Base-by-base conservation (phyloP, 1,140 invertebrate species). In the Euura saliciscinereae region DNA sequence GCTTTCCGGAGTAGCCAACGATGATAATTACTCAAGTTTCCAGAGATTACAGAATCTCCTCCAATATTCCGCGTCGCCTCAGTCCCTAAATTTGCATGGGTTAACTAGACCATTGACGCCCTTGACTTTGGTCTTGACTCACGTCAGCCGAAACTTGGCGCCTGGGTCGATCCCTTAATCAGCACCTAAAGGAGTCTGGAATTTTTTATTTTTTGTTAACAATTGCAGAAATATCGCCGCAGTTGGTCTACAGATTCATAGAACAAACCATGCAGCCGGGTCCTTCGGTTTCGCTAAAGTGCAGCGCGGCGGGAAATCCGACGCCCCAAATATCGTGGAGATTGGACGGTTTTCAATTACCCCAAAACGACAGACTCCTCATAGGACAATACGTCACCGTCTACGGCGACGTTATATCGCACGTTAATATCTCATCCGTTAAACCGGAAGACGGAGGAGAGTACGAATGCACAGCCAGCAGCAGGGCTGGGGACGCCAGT, bases 361-460 rank as follows among this genome's bases (percentile, higher is more conserved):
- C 89, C 71, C 88, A 90, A 79, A 90, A 90, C 80, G 90, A 91
- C 78, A 89, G 90, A 74, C 88, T 91, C 70, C 88, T 91, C 78
- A 91, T 93, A 77, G 92, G 92, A 45, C 89, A 90, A 82, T 92
- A 91, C 82, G 90, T 92, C 43, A 92, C 92, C 4, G 86, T 89
- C 64, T 90, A 91, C 76, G 92, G 92, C 72, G 91, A 93, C 78
- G 91, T 94, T 72, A 90, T 93, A 74, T 93, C 92, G 78, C 91
- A 92, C 83, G 91, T 94, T 69, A 94, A 94, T 86, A 93, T 94
- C 71, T 90, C 91, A 44, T 87, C 89, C 69, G 91, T 93, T 5
- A 89, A 90, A 76, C 89, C 93, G 1, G 90, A 93, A 80, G 93
- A 94, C 79, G 93, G 93, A 65, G 94, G 94, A 8, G 89, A 91